Percentiles rank a stretch among this genome's conserved stretches.
phyloP scores from a whole-genome alignment of 2,888 invertebrate species.

The Crocallis elinguaria region DNA sequence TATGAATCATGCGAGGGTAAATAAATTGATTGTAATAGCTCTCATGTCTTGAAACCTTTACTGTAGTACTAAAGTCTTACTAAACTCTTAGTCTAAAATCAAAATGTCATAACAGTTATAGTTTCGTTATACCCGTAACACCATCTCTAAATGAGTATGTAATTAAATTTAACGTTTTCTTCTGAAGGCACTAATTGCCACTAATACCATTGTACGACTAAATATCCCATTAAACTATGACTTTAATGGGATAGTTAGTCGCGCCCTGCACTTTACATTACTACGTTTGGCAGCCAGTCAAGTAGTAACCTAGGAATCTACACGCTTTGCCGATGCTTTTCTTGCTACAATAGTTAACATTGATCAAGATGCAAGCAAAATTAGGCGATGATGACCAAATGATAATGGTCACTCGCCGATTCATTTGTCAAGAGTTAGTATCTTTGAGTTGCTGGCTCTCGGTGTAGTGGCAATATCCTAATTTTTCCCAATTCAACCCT shows the following conservation, averaged over 20 bases:
- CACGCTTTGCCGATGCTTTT: not conserved
- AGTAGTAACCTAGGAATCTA: not conserved
- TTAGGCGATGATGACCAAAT: too few relatives aligned
- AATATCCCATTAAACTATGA: too few relatives aligned
- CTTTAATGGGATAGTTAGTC: constrained; percentile 16
- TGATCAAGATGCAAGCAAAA: too few relatives aligned
- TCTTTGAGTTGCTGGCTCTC: too few relatives aligned
- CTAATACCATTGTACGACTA: constrained; percentile 19
- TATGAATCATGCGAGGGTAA: constrained; percentile 14
- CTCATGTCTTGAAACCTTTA: constrained; percentile 14
- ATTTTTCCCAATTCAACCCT: too few relatives aligned
- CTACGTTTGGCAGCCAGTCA: constrained; percentile 22
- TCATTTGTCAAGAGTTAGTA: too few relatives aligned
- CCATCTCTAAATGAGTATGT: not conserved
- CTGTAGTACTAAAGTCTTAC: too few relatives aligned
- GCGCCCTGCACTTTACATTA: constrained; percentile 1
- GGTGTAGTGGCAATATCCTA: too few relatives aligned
- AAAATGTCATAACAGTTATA: not conserved
- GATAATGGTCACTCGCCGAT: too few relatives aligned
- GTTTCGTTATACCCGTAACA: not conserved
- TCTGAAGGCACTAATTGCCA: constrained; percentile 17
- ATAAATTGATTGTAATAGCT: constrained; percentile 9
- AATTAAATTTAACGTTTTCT: constrained; percentile 24
- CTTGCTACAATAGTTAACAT: too few relatives aligned
- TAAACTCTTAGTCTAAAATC: too few relatives aligned